Evolutionary conservation across 2,113 vertebrate species (phyloP), one percentile per base, ranked within the genome.

Genomic region (Aphelocoma coerulescens): DNA sequence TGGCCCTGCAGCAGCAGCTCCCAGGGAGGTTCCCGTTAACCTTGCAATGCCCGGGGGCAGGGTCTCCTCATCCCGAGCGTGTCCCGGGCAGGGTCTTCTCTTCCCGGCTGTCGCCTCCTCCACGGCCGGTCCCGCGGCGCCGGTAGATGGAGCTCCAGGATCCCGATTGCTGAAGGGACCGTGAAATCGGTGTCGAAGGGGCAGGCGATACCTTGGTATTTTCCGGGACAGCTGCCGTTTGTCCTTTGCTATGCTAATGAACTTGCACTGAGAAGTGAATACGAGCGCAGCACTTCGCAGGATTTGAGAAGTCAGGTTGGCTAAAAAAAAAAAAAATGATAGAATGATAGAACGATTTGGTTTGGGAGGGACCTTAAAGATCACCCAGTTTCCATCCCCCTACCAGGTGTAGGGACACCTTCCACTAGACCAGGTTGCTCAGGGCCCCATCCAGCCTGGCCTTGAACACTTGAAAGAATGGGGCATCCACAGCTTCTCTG

Each of bases 111-210:
- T 5, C 17, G 1, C 13, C 30, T 14, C 24, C 30, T 35, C 3
- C 67, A 10, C 7, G 6, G 44, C 28, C 28, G 13, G 16, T n/a
- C 77, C 61, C 30, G 24, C 48, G 12, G 35, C 5, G 11, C 93
- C 96, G 1, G 93, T 7, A 97, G 96, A 81, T 96, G 96, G 95
- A 74, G 95, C 90, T 88, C 13, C 26, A 94, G 92, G 93, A 92
- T 73, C 26, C 88, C 86, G 3, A 2, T 55, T 87, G 28, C 73
- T 16, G 4, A 3, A 11, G 33, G 21, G 8, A 9, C 1, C 8
- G 21, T 1, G 23, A 7, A 14, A 69, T 6, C 5, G 0, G 5
- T 1, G 33, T 4, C 2, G 10, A 28, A 24, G 21, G 16, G 3
- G 24, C 44, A 3, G 61, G 48, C 3, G 4, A 16, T 57, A 2